Base-by-base conservation (phyloP, 1,140 invertebrate genomes). In the Drosophila persimilis region DNA sequence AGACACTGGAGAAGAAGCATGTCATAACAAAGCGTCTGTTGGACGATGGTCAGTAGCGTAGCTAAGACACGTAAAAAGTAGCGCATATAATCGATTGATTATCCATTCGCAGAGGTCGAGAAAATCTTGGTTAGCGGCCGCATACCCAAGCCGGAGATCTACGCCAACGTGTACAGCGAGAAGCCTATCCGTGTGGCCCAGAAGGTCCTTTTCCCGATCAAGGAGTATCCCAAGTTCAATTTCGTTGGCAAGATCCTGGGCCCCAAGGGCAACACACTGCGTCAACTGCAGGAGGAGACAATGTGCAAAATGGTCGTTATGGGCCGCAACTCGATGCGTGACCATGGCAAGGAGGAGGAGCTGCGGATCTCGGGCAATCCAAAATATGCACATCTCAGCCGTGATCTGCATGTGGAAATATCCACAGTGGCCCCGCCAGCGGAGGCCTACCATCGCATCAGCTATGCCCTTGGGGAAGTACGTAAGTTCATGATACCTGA, bases 251-350 rank as follows among this genome's bases (percentile, higher is more conserved):
- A 98, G 92, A 93, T 99, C 51, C 92, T 99, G 77, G 97, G 98
- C 44, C 97, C 97, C 29, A 98, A 98, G 92, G 98, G 97, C 45
- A 97, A 97, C 90, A 97, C 97, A 7, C 93, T 99, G 91, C 98
- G 98, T 90, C 94, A 97, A 72, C 92, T 99, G 22, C 98, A 98
- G 92, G 97, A 98, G 90, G 96, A 98, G 86, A 98, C 97, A 2
- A 96, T 97, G 94, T 98, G 97, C 83, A 98, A 98, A 92, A 98
- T 99, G 96, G 96, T 97, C 6, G 96, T 99, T 15, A 94, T 99
- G 35, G 98, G 98, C 3, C 94, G 96, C 89, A 98, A 98, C 53
- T 98, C 97, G 2, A 98, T 99, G 96, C 95, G 97, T 80, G 98
- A 99, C 92, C 96, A 97, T 92, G 94, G 94, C 70, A 97, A 97